Evolutionary conservation across 2,113 vertebrate genomes (phyloP).

Genomic region (Piaya cayana): DNA sequence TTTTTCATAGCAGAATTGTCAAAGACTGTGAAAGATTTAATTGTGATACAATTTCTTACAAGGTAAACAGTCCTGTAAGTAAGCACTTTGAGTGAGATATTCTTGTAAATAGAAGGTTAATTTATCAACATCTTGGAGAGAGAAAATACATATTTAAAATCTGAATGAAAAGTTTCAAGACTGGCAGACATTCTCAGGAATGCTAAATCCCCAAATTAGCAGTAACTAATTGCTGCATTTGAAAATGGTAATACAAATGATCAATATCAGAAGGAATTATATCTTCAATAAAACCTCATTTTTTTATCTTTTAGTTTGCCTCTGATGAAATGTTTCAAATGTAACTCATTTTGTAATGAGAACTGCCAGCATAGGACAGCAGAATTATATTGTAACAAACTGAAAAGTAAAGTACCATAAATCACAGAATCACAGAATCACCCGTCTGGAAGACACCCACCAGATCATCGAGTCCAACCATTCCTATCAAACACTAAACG

Average conservation of each 20-base stretch:
- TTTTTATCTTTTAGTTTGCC: neutral
- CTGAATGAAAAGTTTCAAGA: neutral
- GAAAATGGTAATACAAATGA: neutral
- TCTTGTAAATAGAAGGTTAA: neutral
- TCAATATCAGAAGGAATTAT: neutral
- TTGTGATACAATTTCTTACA: neutral
- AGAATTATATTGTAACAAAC: neutral
- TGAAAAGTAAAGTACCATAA: neutral
- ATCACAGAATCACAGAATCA: too few species aligned
- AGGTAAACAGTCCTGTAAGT: neutral
- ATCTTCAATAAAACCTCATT: neutral
- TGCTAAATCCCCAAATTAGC: neutral
- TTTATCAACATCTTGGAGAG: neutral
- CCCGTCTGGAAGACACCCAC: too few species aligned
- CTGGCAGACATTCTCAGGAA: neutral
- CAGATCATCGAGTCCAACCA: too few species aligned
- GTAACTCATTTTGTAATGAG: neutral
- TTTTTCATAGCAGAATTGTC: neutral
- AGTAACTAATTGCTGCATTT: neutral
- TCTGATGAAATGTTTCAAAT: neutral
- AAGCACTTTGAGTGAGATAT: neutral
- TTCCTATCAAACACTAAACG: too few species aligned
- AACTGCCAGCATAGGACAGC: neutral
- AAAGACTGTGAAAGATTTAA: neutral
- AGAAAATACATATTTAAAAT: neutral